Evolutionary conservation across 2,888 invertebrate genomes (phyloP).

Genomic region (Pyrrhia umbra): DNA sequence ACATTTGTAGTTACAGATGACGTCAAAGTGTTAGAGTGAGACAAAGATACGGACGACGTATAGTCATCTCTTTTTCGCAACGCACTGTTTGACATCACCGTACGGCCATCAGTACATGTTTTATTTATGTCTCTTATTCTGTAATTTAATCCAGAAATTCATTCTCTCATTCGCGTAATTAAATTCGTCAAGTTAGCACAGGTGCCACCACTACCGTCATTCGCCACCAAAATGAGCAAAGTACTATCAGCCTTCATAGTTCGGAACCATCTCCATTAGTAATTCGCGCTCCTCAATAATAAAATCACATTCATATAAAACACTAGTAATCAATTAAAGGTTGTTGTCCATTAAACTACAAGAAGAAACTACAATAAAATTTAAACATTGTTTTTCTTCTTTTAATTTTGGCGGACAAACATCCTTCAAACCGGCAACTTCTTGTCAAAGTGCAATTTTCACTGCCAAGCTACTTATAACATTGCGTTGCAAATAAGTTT

Average conservation of each 20-base stretch:
- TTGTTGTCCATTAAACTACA: constrained; percentile 11
- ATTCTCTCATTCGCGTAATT: constrained; percentile 24
- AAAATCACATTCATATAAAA: constrained; percentile 28
- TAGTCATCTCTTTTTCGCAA: too few species aligned
- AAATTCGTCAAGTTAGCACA: constrained; percentile 57
- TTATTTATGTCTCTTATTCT: constrained; percentile 24
- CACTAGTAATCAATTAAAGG: constrained; percentile 1
- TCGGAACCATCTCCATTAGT: constrained; percentile 42
- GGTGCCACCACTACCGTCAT: constrained; percentile 16
- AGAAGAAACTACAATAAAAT: constrained; percentile 1
- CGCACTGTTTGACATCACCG: too few species aligned
- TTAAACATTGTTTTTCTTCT: background rate
- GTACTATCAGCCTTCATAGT: constrained; percentile 73
- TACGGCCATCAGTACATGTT: background rate
- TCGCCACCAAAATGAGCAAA: constrained; percentile 70
- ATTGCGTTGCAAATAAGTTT: too few species aligned
- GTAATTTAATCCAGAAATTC: constrained; percentile 29
- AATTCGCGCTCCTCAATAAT: constrained; percentile 12
- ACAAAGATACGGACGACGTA: too few species aligned
- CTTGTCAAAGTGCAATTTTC: background rate
- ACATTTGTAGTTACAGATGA: constrained; percentile 6
- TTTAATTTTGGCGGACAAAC: background rate
- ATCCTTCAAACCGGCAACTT: background rate
- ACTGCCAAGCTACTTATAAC: too few species aligned
- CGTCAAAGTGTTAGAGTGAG: too few species aligned